Evolutionary conservation across 2,113 vertebrate genomes (phyloP).

Genomic region (Eonycteris spelaea): DNA sequence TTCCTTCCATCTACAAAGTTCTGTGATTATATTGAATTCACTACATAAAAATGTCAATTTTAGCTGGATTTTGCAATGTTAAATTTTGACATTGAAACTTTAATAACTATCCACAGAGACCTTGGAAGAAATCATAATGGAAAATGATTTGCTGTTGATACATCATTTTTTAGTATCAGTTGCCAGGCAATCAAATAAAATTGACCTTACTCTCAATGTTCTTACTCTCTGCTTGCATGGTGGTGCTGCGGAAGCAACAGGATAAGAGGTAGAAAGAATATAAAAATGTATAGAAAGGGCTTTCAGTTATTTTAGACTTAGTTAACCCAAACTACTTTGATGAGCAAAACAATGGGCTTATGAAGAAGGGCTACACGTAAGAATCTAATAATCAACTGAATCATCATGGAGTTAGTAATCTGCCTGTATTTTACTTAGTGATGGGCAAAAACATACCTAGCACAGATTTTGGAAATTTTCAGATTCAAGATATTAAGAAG

Average conservation of each 20-base stretch:
- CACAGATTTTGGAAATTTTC: background rate
- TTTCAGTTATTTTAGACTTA: background rate
- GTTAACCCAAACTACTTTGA: background rate
- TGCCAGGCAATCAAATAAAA: background rate
- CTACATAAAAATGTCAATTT: constrained; percentile 19
- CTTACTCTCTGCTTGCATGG: background rate
- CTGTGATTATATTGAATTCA: background rate
- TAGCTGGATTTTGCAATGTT: background rate
- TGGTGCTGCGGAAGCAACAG: background rate
- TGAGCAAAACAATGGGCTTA: background rate
- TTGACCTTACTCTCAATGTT: background rate
- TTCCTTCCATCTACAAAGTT: constrained; percentile 24
- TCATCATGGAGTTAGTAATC: background rate
- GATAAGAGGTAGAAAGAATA: background rate
- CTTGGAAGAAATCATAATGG: background rate
- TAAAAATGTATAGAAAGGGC: background rate
- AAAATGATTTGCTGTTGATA: background rate
- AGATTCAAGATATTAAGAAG: background rate
- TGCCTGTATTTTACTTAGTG: constrained; percentile 11
- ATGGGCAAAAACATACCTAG: background rate
- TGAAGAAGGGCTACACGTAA: background rate
- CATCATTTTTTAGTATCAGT: background rate
- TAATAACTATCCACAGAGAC: background rate
- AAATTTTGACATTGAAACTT: background rate
- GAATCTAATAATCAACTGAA: background rate